A percentile compares a stretch with the other conserved stretches of the same genome.
Conservation (phyloP, 2,888 invertebrate genomes). For the Oeneis ivallda region DNA sequence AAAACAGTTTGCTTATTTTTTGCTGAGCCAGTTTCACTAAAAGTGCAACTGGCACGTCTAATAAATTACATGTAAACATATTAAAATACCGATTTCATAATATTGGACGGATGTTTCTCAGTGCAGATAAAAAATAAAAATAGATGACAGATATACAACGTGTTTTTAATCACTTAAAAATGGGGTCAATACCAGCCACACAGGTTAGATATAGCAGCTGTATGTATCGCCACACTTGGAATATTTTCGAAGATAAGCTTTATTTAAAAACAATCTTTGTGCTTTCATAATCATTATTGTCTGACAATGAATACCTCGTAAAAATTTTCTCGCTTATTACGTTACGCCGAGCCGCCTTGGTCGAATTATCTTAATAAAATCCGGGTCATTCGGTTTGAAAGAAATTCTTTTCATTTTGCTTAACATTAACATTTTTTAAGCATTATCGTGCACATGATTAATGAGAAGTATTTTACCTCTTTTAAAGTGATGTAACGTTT, state of each 20-base stretch:
- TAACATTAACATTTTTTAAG: conserved; percentile 34
- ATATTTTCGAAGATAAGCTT: conserved; percentile 28
- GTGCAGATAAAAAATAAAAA: conserved; percentile 21
- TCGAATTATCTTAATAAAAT: conserved; percentile 41
- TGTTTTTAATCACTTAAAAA: conserved; percentile 24
- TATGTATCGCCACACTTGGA: conserved; percentile 27
- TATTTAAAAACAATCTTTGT: conserved; percentile 30
- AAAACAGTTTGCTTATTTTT: no score
- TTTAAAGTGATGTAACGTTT: conserved; percentile 39
- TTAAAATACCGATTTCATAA: conserved; percentile 18
- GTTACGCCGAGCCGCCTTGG: conserved; percentile 36
- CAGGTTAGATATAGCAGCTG: conserved; percentile 30
- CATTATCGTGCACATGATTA: conserved; percentile 39
- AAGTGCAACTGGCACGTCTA: background rate
- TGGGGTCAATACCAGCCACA: conserved; percentile 23
- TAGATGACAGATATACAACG: conserved; percentile 12
- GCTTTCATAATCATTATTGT: conserved; percentile 41
- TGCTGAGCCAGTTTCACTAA: no score
- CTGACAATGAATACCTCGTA: conserved; percentile 55
- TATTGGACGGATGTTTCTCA: conserved; percentile 21
- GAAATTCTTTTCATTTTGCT: conserved; percentile 38
- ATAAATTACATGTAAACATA: conserved; percentile 1
- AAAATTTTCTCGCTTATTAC: conserved; percentile 53
- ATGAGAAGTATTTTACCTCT: conserved; percentile 40
- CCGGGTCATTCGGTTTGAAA: conserved; percentile 38